Base-by-base conservation (phyloP, 2,888 invertebrate species). In the Cosmopolites sordidus region DNA sequence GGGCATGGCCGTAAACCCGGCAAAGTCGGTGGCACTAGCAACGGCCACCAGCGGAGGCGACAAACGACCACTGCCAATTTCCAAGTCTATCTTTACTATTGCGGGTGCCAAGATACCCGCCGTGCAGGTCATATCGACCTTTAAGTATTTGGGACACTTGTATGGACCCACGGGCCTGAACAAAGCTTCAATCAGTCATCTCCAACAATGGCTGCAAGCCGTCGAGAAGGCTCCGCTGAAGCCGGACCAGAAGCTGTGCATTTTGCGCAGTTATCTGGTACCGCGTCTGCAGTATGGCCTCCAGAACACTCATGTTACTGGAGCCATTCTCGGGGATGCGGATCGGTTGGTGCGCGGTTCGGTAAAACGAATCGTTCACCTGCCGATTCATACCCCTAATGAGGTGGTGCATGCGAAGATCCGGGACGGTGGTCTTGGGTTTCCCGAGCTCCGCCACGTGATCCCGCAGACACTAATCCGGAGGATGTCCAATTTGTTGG, bases 221-320 rank as follows among this genome's bases (percentile, higher is more conserved):
- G 49, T 72, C 42, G 45, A 52, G 2, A 48, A 49, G 43, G 66
- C 69, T 0, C 69, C 71, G 0, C 61, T 74, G 0, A 73, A 73
- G 49, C 74, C 73, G 0, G 67, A 71, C 37, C 74, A 75, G 56
- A 64, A 71, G 48, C 33, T 71, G 0, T 53, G 59, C n/a, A 46
- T 72, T 0, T 29, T 74, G 5, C 61, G 67, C 18, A 51, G 51
- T 1, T 61, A 67, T 52, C 53, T 75, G 1, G 49, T 75, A 0
- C 73, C 73, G 1, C 53, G 64, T n/a, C n/a, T 68, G 14, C 48
- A 64, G 8, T 70, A 75, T 56, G 59, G 63, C 0, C 47, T 75
- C 0, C 71, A 72, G 33, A 56, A 68, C 0, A 67, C 68, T 0
- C 54, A 54, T 1, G 41, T 60, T 0, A 61, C 63, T 0, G 47